These are phyloP conservation scores for Scomberomorus guttatus DNA, from an alignment of 2,797 vertebrate species.

Conservation along the genomic window DNA sequence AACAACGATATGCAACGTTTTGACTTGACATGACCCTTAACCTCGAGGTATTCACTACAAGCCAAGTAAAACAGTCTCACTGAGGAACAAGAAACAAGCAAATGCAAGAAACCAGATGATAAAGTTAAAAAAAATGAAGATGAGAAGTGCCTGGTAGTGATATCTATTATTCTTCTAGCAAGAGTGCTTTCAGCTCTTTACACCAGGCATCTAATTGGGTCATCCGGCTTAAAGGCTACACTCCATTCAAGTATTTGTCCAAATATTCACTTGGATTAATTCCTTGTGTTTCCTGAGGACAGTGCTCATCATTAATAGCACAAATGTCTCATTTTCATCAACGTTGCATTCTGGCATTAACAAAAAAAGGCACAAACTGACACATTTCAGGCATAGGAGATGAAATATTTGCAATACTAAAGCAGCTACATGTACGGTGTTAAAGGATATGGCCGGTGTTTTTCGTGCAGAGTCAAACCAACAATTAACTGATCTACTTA, in stretches of 20 bases:
- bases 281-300: not conserved
- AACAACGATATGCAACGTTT: conserved; percentile 27
- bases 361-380: conserved; percentile 40
- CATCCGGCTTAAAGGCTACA: not conserved
- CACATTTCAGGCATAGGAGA: not conserved
- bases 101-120: not conserved
- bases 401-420: conserved; percentile 31
- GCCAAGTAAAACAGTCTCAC: not conserved
- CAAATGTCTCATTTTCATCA: conserved; percentile 4
- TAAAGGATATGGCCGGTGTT: too few relatives aligned
- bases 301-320: conserved; percentile 4
- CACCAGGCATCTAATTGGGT: not conserved
- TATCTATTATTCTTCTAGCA: not conserved
- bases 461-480: too few relatives aligned
- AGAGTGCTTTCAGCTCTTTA: not conserved
- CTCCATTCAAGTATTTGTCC: not conserved
- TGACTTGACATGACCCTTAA: not conserved
- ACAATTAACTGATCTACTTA: too few relatives aligned
- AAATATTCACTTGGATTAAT: not conserved
- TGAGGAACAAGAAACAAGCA: too few relatives aligned
- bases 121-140: not conserved
- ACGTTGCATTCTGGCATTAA: conserved; percentile 14
- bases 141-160: not conserved
- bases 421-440: conserved; percentile 25
- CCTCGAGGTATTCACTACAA: not conserved